A percentile compares a stretch with the other conserved stretches of the same genome.
phyloP scores from a whole-genome alignment of 1,140 invertebrate species.

The Drosophila tsacasi region DNA sequence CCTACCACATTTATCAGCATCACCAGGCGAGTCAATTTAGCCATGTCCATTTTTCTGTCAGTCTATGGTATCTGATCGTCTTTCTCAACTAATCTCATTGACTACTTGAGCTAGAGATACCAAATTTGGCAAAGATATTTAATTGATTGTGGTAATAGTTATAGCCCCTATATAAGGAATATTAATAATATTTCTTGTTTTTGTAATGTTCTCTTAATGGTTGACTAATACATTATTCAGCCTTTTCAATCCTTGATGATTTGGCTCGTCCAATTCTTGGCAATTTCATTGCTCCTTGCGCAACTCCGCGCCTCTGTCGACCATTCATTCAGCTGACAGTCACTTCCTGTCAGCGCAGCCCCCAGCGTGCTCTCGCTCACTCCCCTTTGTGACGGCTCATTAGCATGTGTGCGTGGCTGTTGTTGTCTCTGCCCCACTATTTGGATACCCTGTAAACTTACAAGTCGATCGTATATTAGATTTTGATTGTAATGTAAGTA shows the following conservation, averaged over 20 bases:
- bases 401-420: constrained; percentile 70
- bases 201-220: background rate
- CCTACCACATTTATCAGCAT: too few species aligned
- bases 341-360: constrained; percentile 57
- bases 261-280: constrained; percentile 9
- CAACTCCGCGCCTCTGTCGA: constrained; percentile 7
- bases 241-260: background rate
- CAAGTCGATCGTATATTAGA: background rate
- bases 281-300: constrained; percentile 8
- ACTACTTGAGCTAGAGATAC: too few species aligned
- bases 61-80: too few species aligned
- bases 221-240: background rate
- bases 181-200: background rate
- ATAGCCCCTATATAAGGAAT: background rate
- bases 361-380: constrained; percentile 3
- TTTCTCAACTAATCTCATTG: too few species aligned
- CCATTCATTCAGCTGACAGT: constrained; percentile 57
- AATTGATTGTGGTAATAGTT: background rate
- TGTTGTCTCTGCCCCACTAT: background rate
- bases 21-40: too few species aligned
- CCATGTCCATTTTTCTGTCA: too few species aligned
- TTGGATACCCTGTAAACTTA: background rate
- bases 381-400: constrained; percentile 55
- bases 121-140: background rate
- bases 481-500: background rate